Evolutionary conservation across 2,888 invertebrate species (phyloP).

Genomic region (Ceratothoa steindachneri): DNA sequence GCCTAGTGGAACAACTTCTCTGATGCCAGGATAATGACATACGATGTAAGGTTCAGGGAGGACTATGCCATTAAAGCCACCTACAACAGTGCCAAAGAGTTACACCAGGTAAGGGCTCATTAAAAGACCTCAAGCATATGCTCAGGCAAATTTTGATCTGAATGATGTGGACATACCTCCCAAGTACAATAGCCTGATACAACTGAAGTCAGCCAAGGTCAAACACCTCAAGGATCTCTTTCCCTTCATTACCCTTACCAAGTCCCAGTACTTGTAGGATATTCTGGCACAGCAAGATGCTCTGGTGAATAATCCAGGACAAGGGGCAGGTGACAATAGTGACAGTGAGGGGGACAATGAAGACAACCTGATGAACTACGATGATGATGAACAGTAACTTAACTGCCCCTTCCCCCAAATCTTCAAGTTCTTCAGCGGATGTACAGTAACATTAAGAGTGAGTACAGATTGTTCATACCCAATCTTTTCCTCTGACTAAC

Average conservation of each 20-base stretch:
- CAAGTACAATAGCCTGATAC: not conserved
- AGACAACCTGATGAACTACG: constrained; percentile 3
- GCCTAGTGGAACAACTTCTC: no score
- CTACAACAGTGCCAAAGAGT: not conserved
- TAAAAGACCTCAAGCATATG: not conserved
- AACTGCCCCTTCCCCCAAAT: no score
- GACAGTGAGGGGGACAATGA: no score
- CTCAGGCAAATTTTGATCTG: not conserved
- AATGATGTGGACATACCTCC: not conserved
- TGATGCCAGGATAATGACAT: no score
- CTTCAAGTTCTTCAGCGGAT: no score
- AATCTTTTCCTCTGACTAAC: not conserved
- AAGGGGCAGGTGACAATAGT: no score
- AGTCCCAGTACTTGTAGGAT: no score
- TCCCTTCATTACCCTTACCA: no score
- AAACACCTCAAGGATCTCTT: not conserved
- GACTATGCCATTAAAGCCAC: not conserved
- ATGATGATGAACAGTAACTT: no score
- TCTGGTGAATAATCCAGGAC: no score
- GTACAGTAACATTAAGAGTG: constrained; percentile 3
- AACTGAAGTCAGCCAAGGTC: not conserved
- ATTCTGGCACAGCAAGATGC: no score
- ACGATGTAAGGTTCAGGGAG: not conserved
- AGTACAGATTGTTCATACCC: not conserved
- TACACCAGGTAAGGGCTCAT: not conserved